Evolutionary conservation across 2,113 vertebrate species (phyloP), one percentile per base, ranked within the genome.

Genomic region (Brachypodius melanocephalos): DNA sequence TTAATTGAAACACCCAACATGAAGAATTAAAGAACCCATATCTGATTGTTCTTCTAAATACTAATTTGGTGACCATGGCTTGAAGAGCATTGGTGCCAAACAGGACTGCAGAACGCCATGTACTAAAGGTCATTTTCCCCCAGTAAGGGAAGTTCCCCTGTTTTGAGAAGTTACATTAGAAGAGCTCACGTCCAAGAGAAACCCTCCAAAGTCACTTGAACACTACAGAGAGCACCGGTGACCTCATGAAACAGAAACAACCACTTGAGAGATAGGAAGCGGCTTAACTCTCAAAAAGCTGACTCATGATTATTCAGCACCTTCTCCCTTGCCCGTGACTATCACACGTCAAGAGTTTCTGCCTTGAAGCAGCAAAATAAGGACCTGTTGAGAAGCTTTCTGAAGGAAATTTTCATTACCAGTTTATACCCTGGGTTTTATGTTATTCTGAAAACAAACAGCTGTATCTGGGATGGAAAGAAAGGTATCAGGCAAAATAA

Each of bases 231-330:
- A 62, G 57, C 10, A 19, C 19, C 13, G 4, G 45, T 28, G 77
- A 72, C 67, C 40, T 75, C 54, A 13, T 1, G 54, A 67, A 91
- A 86, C 55, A 22, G 29, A 6, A 79, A 14, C 26, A 62, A 34
- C 17, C 38, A 51, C 51, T 40, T 42, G 40, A 74, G 14, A 65
- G 43, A 84, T 24, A 18, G 65, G 90, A 91, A 80, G 48, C 46
- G 94, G 85, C 52, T 74, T 24, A 63, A 75, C 38, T 76, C 28
- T 5, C n/a, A 14, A 90, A 92, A 32, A 28, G 96, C 95, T 97
- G 96, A 98, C 8, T 98, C 98, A 97, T 17, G 62, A 65, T 97
- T 88, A 81, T 4, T 80, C 69, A 52, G 88, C 90, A 96, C 82
- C 86, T 83, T 49, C 58, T 62, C 40, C 40, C 24, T 15, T 0